Base-by-base conservation (phyloP, 2,797 vertebrate genomes). In the Steatocranus sp. region DNA sequence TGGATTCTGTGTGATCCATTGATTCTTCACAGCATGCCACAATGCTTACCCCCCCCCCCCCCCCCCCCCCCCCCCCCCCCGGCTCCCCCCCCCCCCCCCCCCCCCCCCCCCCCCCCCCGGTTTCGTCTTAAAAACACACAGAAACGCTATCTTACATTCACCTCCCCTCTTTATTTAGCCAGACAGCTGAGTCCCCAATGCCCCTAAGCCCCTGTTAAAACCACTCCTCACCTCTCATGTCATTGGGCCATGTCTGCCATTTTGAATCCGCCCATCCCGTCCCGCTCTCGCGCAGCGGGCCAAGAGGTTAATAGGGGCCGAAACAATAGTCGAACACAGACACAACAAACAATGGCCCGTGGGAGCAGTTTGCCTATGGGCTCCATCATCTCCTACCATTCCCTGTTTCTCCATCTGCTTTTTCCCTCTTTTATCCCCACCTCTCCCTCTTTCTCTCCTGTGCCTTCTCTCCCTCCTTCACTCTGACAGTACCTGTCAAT, bases 301-400 rank as follows among this genome's bases (percentile, higher is more conserved):
- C 96, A 95, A 96, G 92, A 95, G 97, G 97, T 98, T 97, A 97
- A 94, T 91, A 96, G 95, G 95, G 92, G 90, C 83, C 93, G 87
- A 96, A 95, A 97, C 96, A 97, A 96, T 94, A 90, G 94, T 81
- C 88, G 76, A 88, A 92, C 51, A 91, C 92, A 96, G 96, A 96
- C 95, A 96, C 96, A 97, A 97, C 93, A 95, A 95, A 96, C 95
- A 93, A 91, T 91, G 93, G 93, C 94, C 94, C 90, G 48, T 75
- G 89, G 95, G 96, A 95, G 95, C 89, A 92, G 93, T 91, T 95
- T 94, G 92, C 86, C 94, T 89, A 25, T 88, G 83, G 85, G 88
- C 84, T 87, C 78, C 87, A 90, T 88, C 91, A 84, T 90, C 90
- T 88, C 85, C 85, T 87, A 85, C 80, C 87, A 88, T 80, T 58